A percentile compares a stretch with the other conserved stretches of the same genome.
Conservation (phyloP, 2,888 invertebrate species). For the Volucella inflata region DNA sequence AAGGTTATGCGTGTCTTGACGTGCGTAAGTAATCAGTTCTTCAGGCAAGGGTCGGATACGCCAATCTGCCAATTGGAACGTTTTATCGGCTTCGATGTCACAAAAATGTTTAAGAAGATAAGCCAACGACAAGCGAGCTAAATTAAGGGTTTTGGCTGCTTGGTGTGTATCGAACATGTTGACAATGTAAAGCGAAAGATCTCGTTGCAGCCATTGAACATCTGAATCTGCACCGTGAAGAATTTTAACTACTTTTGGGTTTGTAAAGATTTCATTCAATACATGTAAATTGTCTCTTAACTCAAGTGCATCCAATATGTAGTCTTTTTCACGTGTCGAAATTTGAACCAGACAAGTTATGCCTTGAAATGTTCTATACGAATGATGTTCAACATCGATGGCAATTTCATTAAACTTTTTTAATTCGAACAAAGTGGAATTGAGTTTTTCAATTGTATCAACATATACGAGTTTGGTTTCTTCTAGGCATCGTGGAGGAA, state of each 20-base stretch:
- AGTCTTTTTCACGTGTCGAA: conserved; percentile 91
- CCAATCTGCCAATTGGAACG: conserved; percentile 98
- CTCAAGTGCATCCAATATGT: conserved; percentile 93
- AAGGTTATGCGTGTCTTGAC: conserved; percentile 97
- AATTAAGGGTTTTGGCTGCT: conserved; percentile 90
- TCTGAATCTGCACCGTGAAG: conserved; percentile 96
- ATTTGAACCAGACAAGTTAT: conserved; percentile 98
- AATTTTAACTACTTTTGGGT: conserved; percentile 95
- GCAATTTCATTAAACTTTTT: conserved; percentile 89
- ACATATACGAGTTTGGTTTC: conserved; percentile 89
- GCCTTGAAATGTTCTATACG: conserved; percentile 95
- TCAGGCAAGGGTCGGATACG: conserved; percentile 94
- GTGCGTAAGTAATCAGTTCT: conserved; percentile 92
- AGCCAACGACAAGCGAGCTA: conserved; percentile 89
- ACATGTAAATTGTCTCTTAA: conserved; percentile 92
- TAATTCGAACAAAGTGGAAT: conserved; percentile 88
- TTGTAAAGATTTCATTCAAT: conserved; percentile 95
- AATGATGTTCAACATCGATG: conserved; percentile 97
- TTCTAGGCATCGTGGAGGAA: conserved; percentile 84
- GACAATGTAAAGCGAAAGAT: conserved; percentile 96
- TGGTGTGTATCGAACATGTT: conserved; percentile 98
- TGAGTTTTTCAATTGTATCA: conserved; percentile 87
- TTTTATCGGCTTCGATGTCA: conserved; percentile 91
- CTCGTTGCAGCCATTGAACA: conserved; percentile 96
- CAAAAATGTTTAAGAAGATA: conserved; percentile 92